phyloP scores from a whole-genome alignment of 2,113 vertebrate species.

The Pachyramphus minor region DNA sequence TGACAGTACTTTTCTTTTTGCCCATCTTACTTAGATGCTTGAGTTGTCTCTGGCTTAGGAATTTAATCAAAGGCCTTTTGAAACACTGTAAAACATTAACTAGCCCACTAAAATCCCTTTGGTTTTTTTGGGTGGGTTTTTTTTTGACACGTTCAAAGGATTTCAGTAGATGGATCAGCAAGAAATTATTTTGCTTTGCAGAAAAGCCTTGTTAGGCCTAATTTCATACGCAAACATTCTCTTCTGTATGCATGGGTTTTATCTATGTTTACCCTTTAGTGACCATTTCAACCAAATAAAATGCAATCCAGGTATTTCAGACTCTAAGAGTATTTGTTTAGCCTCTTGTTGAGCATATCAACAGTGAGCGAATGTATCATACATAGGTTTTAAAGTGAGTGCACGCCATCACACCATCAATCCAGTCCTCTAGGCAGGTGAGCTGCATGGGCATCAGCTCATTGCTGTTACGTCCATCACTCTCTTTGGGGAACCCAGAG shows the following conservation, averaged over 20 bases:
- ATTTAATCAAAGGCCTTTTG: conserved; percentile 1
- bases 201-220: neutral
- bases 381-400: neutral
- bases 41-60: neutral
- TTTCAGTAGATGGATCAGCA: neutral
- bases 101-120: neutral
- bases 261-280: neutral
- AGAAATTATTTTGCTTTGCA: neutral
- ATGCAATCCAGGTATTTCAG: neutral
- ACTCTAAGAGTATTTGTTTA: neutral
- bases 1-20: neutral
- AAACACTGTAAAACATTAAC: neutral
- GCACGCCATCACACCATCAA: neutral
- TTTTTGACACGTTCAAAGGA: neutral
- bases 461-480: rapidly evolving
- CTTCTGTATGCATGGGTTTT: neutral
- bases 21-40: neutral
- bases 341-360: neutral
- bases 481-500: neutral
- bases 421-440: neutral
- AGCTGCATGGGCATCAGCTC: neutral
- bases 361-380: rapidly evolving
- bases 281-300: neutral
- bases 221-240: neutral
- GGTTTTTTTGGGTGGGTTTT: neutral